phyloP scores from a whole-genome alignment of 2,797 vertebrate species.

The Champsocephalus gunnari region DNA sequence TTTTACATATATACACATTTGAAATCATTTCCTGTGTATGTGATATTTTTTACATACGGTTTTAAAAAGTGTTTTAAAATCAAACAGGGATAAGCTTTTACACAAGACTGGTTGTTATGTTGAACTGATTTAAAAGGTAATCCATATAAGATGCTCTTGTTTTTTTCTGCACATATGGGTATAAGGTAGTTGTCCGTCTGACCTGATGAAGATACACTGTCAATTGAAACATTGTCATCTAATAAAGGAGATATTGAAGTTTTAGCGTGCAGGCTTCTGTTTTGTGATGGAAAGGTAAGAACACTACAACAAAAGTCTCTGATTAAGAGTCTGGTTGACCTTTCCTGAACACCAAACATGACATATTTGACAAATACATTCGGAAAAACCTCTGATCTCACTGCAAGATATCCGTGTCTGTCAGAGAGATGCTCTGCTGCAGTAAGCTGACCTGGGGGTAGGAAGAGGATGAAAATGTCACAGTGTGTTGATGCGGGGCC shows the following conservation, averaged over 20 bases:
- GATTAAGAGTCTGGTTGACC: background rate
- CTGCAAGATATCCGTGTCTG: conserved; percentile 41
- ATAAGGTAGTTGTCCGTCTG: background rate
- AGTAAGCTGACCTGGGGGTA: conserved; percentile 37
- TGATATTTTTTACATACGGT: background rate
- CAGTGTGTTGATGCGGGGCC: conserved; percentile 41
- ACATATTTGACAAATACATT: background rate
- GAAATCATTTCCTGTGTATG: background rate
- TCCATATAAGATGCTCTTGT: background rate
- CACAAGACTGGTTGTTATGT: background rate
- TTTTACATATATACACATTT: background rate
- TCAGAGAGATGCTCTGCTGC: conserved; percentile 47
- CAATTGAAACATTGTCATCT: background rate
- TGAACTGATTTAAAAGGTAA: background rate
- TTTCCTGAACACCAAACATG: background rate
- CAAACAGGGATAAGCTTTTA: too few species aligned
- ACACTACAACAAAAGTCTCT: background rate
- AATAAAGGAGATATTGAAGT: background rate
- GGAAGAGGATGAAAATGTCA: conserved; percentile 50
- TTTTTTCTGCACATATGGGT: background rate
- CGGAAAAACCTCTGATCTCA: conserved; percentile 6
- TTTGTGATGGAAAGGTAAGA: background rate
- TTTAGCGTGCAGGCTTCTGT: too few species aligned
- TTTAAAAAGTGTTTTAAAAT: too few species aligned
- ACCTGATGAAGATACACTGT: background rate